phyloP scores from a whole-genome alignment of 2,797 vertebrate species.

The Orientallactaga sibirica region DNA sequence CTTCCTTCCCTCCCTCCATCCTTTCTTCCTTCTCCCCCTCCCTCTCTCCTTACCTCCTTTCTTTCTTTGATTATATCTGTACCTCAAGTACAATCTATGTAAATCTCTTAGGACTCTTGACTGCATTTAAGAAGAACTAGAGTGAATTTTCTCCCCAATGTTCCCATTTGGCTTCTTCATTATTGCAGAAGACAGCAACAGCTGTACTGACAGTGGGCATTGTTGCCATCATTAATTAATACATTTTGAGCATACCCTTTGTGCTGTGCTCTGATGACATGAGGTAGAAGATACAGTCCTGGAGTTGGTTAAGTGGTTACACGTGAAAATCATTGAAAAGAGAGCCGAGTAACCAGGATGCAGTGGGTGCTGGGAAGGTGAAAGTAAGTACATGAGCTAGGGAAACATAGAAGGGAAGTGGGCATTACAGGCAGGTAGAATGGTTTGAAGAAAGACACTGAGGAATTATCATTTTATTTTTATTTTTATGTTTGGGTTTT shows the following conservation, averaged over 20 bases:
- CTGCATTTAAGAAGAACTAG: not conserved
- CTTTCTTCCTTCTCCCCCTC: fast-evolving
- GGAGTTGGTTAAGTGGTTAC: not conserved
- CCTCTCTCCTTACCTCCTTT: fast-evolving
- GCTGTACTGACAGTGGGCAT: slow-evolving; percentile 54
- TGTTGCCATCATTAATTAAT: slow-evolving; percentile 51
- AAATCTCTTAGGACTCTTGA: slow-evolving; percentile 21
- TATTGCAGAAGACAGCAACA: slow-evolving; percentile 49
- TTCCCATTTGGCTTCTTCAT: not conserved
- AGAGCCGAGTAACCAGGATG: not conserved
- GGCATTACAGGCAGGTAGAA: not conserved
- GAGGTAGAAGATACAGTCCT: not conserved
- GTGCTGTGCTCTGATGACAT: slow-evolving; percentile 35
- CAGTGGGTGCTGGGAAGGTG: not conserved
- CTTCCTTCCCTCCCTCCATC: not conserved
- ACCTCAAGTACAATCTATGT: not conserved
- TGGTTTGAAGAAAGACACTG: not conserved
- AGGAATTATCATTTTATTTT: not conserved
- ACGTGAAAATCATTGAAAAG: slow-evolving; percentile 17
- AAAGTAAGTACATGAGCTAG: not conserved
- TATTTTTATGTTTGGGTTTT: too few species aligned
- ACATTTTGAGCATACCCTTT: slow-evolving; percentile 18
- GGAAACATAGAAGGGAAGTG: not conserved
- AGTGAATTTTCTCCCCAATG: slow-evolving; percentile 31
- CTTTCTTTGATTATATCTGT: not conserved